Percentiles rank a stretch among this genome's conserved stretches.
These are phyloP conservation scores for Ataeniobius toweri DNA, from an alignment of 2,797 vertebrate species.

Conservation along the genomic window DNA sequence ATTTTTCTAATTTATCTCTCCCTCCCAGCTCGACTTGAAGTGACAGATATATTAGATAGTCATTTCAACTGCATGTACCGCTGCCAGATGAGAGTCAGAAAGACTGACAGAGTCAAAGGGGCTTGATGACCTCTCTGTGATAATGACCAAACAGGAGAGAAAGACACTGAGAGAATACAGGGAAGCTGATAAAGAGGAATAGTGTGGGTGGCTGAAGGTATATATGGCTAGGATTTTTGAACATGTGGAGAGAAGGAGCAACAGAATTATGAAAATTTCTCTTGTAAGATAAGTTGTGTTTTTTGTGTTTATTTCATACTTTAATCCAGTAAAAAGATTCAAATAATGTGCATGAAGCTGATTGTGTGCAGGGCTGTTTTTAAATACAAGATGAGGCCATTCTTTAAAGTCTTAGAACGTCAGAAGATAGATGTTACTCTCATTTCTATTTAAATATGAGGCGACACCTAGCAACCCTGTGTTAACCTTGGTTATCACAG, in stretches of 20 bases:
- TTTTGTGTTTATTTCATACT: background rate
- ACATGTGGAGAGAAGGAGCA: background rate
- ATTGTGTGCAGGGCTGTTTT: background rate
- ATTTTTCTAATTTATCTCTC: constrained; percentile 63
- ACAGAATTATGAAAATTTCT: constrained; percentile 7
- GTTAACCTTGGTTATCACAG: background rate
- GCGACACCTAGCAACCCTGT: background rate
- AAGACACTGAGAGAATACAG: constrained; percentile 65
- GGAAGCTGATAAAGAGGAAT: constrained; percentile 52
- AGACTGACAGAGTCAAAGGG: constrained; percentile 66
- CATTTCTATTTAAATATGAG: background rate
- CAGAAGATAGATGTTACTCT: constrained; percentile 1
- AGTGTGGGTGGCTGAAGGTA: constrained; percentile 32
- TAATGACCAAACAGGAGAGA: constrained; percentile 63
- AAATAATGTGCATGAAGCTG: background rate
- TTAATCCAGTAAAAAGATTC: background rate
- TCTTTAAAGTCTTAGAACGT: background rate
- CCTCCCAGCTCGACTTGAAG: constrained; percentile 66
- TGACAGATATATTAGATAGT: constrained; percentile 75
- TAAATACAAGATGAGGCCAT: constrained; percentile 8
- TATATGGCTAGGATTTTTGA: constrained; percentile 3
- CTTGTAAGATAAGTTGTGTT: constrained; percentile 13
- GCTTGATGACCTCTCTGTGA: constrained; percentile 71
- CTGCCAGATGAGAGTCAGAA: constrained; percentile 49
- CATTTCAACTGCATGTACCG: constrained; percentile 58